phyloP scores from a whole-genome alignment of 2,888 invertebrate genomes.

The Pseudeuparius sepicola region DNA sequence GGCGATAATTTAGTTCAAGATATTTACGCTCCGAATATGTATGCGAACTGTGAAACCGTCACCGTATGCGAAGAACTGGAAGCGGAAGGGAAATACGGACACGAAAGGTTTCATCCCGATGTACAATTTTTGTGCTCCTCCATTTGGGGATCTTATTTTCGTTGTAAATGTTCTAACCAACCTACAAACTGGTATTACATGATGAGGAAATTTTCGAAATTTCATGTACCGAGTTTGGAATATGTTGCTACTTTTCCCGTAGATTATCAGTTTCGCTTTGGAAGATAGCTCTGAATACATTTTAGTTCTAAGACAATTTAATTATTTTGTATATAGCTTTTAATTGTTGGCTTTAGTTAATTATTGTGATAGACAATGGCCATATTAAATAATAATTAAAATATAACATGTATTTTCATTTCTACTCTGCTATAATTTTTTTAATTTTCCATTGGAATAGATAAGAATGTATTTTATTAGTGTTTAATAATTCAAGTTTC shows the following conservation, averaged over 20 bases:
- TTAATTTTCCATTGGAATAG: too few relatives aligned
- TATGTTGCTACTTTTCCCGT: conserved; percentile 44
- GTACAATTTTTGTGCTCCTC: conserved; percentile 46
- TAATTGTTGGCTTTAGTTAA: too few relatives aligned
- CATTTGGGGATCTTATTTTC: conserved; percentile 63
- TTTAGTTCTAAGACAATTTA: too few relatives aligned
- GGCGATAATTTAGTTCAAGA: conserved; percentile 73
- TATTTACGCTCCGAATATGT: conserved; percentile 53
- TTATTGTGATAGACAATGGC: too few relatives aligned
- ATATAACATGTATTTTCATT: too few relatives aligned
- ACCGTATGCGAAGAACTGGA: conserved; percentile 61
- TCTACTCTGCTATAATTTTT: too few relatives aligned
- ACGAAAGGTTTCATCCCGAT: conserved; percentile 39
- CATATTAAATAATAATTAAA: too few relatives aligned
- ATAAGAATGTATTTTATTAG: too few relatives aligned
- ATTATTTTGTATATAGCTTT: too few relatives aligned
- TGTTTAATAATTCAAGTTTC: too few relatives aligned
- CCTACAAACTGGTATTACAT: conserved; percentile 54
- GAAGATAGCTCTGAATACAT: too few relatives aligned
- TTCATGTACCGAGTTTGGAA: conserved; percentile 57
- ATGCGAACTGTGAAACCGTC: conserved; percentile 54
- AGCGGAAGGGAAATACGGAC: conserved; percentile 44
- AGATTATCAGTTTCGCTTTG: conserved; percentile 38
- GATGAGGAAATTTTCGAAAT: conserved; percentile 51
- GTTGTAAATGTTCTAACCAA: conserved; percentile 32